Conservation (phyloP, 2,797 vertebrate species). For the Poecilia gillii region DNA sequence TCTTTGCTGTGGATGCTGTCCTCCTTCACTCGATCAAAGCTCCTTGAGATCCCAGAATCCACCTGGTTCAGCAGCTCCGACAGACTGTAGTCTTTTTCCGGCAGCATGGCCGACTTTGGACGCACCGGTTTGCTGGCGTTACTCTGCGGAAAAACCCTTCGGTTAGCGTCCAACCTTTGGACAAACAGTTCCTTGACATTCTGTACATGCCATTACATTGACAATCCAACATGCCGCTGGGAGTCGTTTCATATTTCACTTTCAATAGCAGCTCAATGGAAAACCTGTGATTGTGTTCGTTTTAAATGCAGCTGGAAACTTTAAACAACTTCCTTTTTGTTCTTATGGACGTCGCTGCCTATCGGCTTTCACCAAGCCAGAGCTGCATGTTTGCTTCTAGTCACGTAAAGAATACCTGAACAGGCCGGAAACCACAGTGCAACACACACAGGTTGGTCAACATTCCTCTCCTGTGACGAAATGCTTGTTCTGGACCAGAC, state of each 20-base stretch:
- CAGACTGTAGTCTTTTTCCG: slow-evolving; percentile 92
- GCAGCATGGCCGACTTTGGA: slow-evolving; percentile 85
- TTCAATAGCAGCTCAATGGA: neutral
- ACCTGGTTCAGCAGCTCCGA: slow-evolving; percentile 93
- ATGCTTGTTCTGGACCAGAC: slow-evolving; percentile 50
- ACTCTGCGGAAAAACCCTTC: slow-evolving; percentile 53
- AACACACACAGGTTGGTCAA: slow-evolving; percentile 28
- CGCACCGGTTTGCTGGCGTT: slow-evolving; percentile 72
- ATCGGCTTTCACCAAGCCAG: slow-evolving; percentile 18
- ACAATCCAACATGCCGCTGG: neutral
- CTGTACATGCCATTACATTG: slow-evolving; percentile 21
- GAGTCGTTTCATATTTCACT: neutral
- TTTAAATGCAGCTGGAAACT: slow-evolving; percentile 3
- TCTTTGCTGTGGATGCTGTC: slow-evolving; percentile 87
- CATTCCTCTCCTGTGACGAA: slow-evolving; percentile 69
- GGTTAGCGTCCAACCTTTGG: slow-evolving; percentile 6
- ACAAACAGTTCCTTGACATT: slow-evolving; percentile 15
- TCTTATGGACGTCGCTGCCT: neutral
- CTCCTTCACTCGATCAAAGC: slow-evolving; percentile 88
- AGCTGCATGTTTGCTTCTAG: slow-evolving; percentile 10
- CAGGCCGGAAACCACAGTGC: slow-evolving; percentile 36
- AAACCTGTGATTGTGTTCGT: neutral
- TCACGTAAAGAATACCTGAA: slow-evolving; percentile 22
- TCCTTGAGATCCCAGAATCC: slow-evolving; percentile 92
- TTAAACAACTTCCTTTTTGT: slow-evolving; percentile 1